Conservation (phyloP, 2,888 invertebrate species). For the Morpho deidamia region DNA sequence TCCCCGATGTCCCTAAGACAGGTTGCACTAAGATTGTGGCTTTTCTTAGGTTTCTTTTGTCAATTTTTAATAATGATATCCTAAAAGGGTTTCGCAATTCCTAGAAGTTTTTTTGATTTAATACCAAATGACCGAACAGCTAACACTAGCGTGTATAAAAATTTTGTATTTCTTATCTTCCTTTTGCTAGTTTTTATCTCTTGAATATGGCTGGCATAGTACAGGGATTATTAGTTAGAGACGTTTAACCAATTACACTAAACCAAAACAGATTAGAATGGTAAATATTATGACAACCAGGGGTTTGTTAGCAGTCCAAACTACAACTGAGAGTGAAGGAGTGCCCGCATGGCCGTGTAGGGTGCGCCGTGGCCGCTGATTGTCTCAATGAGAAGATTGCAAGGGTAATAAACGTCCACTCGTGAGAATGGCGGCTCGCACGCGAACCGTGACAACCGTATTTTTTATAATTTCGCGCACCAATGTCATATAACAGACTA, state of each 20-base stretch:
- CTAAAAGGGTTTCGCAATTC: neutral
- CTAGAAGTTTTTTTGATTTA: too few species aligned
- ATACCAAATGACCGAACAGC: too few species aligned
- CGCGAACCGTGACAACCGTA: conserved; percentile 25
- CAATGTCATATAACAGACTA: too few species aligned
- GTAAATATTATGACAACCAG: neutral
- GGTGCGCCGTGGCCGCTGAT: conserved; percentile 29
- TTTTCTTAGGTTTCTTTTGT: conserved; percentile 11
- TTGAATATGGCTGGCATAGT: too few species aligned
- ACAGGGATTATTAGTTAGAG: too few species aligned
- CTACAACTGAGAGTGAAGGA: neutral
- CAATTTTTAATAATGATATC: neutral
- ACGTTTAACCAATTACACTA: neutral
- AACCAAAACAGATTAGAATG: neutral
- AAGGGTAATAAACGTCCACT: conserved; percentile 22
- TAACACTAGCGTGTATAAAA: too few species aligned
- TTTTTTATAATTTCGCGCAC: too few species aligned
- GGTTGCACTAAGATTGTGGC: conserved; percentile 6
- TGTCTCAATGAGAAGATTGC: conserved; percentile 44
- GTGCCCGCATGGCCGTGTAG: conserved; percentile 25
- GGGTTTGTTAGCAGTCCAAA: neutral
- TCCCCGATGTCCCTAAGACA: conserved; percentile 5
- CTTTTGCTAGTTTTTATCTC: too few species aligned
- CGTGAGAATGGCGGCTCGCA: conserved; percentile 33
- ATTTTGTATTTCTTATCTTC: too few species aligned